Evolutionary conservation across 2,113 vertebrate genomes (phyloP), one percentile per base, ranked within the genome.

Genomic region (Calonectris borealis): DNA sequence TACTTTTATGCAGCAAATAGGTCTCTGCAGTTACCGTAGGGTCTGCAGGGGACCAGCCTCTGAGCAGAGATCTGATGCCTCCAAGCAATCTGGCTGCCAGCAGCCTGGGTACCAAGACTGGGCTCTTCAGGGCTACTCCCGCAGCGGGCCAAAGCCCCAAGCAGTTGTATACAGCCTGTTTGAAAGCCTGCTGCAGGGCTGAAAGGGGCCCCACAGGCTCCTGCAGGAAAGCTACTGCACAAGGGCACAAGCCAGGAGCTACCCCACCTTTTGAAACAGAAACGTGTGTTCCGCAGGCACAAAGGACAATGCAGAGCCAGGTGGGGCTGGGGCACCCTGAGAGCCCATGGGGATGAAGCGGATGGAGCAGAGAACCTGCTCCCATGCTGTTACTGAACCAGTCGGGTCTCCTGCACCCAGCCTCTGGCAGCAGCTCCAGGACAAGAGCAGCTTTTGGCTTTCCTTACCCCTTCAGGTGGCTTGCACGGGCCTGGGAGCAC

Each of bases 261-360:
- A 54, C n/a, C 32, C 44, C 49, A 40, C 15, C 17, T 84, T 58
- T 62, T 58, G 90, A 69, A 73, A 27, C 16, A 81, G 6, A 83
- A 52, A 52, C 0, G 0, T 0, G 5, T 26, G 8, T 24, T 93
- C 42, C 36, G 19, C 51, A 27, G 25, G 26, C 36, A 64, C 6
- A 6, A 62, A 62, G 42, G 32, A 64, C n/a, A 73, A 3, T 8
- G 12, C 44, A 82, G 54, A 73, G n/a, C n/a, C 80, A 55, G 29
- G 34, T 38, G 10, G 16, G 10, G 11, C 42, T 85, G 38, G 48
- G 24, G 49, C 38, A 65, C 19, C 36, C 21, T 6, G 4, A 61
- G 55, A 77, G 70, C 34, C 32, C 49, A 12, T 16, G 15, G 16
- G 16, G n/a, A 40, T 11, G 13, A 72, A 42, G 48, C 7, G 27